These are phyloP conservation scores for Axinella damicornis DNA, from an alignment of 37 sponge, comb jelly and placozoan genomes.

Conservation along the genomic window DNA sequence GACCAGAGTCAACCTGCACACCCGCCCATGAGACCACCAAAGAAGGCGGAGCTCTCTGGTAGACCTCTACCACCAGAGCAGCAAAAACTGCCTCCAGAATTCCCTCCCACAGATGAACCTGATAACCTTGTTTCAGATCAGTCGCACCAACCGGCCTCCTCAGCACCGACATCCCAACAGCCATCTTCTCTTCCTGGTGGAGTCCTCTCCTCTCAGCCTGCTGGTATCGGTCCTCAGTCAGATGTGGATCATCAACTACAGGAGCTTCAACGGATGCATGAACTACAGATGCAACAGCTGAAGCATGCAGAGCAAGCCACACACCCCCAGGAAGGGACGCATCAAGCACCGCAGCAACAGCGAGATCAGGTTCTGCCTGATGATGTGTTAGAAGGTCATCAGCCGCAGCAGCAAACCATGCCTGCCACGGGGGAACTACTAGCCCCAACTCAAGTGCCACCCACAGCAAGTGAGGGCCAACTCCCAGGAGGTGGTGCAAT, in stretches of 20 bases:
- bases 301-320: no score
- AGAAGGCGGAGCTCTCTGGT: conserved; percentile 69
- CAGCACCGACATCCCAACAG: no score
- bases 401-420: no score
- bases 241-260: conserved; percentile 11
- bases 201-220: no score
- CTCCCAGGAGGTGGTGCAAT: neutral
- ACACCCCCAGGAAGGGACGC: no score
- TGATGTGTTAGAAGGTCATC: no score
- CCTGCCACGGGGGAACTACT: no score
- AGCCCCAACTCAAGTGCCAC: neutral
- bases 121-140: no score
- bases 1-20: no score
- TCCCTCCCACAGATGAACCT: neutral
- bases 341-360: neutral
- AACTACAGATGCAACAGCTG: conserved; percentile 25
- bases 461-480: neutral
- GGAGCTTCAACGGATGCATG: conserved; percentile 29
- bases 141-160: no score
- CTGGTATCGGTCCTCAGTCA: no score
- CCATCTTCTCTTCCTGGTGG: no score
- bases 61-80: conserved; percentile 44
- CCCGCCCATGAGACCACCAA: conserved; percentile 78
- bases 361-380: neutral
- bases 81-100: neutral